These are phyloP conservation scores for Melanchra persicariae DNA, from an alignment of 2,888 invertebrate genomes.

Conservation along the genomic window DNA sequence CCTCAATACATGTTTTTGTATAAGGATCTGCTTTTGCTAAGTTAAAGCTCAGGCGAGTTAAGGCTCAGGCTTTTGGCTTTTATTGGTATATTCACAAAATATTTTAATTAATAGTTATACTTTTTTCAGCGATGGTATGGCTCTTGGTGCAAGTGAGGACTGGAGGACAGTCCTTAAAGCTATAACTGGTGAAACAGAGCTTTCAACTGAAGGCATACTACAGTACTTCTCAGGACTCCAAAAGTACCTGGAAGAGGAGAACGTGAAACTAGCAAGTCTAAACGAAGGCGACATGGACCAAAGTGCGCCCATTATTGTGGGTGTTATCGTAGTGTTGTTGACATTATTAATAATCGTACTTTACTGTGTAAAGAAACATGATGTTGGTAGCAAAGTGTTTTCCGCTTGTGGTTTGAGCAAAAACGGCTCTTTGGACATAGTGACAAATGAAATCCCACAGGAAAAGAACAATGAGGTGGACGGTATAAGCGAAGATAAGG, in stretches of 20 bases:
- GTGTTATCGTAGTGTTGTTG: conserved; percentile 80
- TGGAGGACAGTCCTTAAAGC: conserved; percentile 84
- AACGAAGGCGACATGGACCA: conserved; percentile 80
- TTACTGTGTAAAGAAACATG: conserved; percentile 84
- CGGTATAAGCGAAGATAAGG: conserved; percentile 85
- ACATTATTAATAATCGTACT: conserved; percentile 81
- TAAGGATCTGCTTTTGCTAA: too few species aligned
- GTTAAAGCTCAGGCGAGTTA: too few species aligned
- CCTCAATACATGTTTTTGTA: too few species aligned
- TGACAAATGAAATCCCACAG: conserved; percentile 80
- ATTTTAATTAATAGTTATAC: not conserved
- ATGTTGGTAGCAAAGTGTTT: conserved; percentile 77
- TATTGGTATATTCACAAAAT: not conserved
- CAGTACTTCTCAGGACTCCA: conserved; percentile 82
- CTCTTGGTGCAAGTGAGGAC: conserved; percentile 85
- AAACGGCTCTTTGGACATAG: conserved; percentile 87
- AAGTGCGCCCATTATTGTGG: conserved; percentile 84
- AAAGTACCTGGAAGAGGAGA: conserved; percentile 80
- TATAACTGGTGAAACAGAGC: conserved; percentile 85
- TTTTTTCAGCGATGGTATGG: conserved; percentile 85
- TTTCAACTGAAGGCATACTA: conserved; percentile 84
- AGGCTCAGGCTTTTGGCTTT: too few species aligned
- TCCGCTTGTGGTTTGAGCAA: conserved; percentile 84
- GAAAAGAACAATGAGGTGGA: conserved; percentile 79
- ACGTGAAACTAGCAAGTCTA: conserved; percentile 70